A percentile compares a stretch with the other conserved stretches of the same genome.
phyloP scores from a whole-genome alignment of 1,140 invertebrate species.

The Mercenaria mercenaria region DNA sequence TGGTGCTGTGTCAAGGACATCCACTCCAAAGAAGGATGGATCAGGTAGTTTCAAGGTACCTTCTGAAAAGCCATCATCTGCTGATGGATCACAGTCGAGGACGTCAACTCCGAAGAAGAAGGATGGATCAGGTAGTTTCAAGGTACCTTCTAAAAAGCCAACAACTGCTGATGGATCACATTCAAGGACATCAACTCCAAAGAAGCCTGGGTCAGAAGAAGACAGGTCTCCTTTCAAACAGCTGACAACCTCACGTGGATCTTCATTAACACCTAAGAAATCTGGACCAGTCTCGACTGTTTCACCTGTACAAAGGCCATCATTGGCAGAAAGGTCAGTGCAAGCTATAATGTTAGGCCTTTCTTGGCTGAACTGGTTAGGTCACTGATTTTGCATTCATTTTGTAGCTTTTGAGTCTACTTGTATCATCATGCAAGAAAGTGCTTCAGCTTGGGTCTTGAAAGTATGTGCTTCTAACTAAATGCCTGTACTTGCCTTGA shows the following conservation, averaged over 20 bases:
- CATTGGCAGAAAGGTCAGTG: not conserved
- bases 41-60: not conserved
- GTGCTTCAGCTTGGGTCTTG: no score
- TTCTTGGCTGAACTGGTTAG: no score
- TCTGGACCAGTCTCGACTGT: not conserved
- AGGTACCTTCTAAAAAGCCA: not conserved
- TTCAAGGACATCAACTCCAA: no score
- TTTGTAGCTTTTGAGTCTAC: no score
- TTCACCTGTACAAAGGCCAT: not conserved
- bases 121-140: not conserved
- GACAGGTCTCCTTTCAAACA: no score
- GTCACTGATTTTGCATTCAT: no score
- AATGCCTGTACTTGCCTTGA: no score
- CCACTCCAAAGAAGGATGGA: not conserved
- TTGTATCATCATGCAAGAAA: no score
- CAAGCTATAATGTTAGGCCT: no score
- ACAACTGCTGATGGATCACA: not conserved
- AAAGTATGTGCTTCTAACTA: no score
- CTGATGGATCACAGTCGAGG: not conserved
- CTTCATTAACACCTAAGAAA: not conserved
- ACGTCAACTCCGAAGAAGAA: not conserved
- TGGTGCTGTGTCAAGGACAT: not conserved
- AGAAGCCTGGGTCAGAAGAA: no score
- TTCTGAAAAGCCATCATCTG: not conserved
- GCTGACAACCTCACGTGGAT: not conserved